Evolutionary conservation across 1,140 invertebrate genomes (phyloP).

Genomic region (Orussus abietinus): DNA sequence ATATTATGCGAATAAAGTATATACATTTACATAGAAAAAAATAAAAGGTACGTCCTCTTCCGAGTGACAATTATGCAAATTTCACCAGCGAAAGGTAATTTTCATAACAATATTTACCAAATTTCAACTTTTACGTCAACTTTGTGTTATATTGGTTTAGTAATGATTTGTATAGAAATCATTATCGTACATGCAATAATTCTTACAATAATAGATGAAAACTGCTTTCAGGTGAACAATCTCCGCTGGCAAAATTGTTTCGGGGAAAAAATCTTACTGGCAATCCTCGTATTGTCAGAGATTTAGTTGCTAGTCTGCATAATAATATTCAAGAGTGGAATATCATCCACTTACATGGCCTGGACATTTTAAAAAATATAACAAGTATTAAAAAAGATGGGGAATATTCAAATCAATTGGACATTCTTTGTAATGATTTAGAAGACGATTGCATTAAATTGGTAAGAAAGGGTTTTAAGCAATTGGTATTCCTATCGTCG

Average conservation of each 20-base stretch:
- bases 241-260: slow-evolving; percentile 22
- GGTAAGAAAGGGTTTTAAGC: slow-evolving; percentile 18
- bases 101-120: too few relatives aligned
- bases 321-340: slow-evolving; percentile 40
- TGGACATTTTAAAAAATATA: slow-evolving; percentile 31
- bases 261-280: slow-evolving; percentile 39
- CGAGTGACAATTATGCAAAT: too few relatives aligned
- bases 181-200: too few relatives aligned
- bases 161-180: too few relatives aligned
- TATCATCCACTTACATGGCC: slow-evolving; percentile 27
- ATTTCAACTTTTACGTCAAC: too few relatives aligned
- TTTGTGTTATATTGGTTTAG: too few relatives aligned
- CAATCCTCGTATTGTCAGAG: slow-evolving; percentile 29
- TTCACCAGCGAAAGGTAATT: too few relatives aligned
- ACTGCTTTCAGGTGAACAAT: too few relatives aligned
- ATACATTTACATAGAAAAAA: too few relatives aligned
- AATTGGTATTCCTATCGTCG: background rate
- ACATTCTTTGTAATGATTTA: slow-evolving; percentile 31
- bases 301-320: slow-evolving; percentile 36
- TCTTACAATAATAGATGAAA: too few relatives aligned
- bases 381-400: slow-evolving; percentile 24
- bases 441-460: slow-evolving; percentile 28
- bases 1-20: too few relatives aligned
- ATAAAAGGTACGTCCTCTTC: too few relatives aligned
- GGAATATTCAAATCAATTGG: slow-evolving; percentile 23